phyloP scores from a whole-genome alignment of 2,113 vertebrate species.

The Plectropomus leopardus region DNA sequence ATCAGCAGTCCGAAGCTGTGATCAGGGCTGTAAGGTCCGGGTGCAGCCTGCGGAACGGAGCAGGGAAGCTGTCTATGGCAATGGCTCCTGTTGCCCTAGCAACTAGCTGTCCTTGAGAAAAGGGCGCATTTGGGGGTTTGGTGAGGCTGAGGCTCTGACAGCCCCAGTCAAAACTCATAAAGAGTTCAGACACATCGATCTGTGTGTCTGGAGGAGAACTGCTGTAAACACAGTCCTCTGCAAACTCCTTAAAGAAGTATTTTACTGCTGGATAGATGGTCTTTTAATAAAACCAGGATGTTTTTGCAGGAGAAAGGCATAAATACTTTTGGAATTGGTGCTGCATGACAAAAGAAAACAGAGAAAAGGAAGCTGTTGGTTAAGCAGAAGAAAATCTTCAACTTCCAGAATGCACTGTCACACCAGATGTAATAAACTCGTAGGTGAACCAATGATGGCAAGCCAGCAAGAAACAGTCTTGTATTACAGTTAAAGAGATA shows the following conservation, averaged over 20 bases:
- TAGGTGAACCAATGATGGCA: too few species aligned
- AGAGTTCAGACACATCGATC: constrained; percentile 55
- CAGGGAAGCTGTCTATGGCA: constrained; percentile 69
- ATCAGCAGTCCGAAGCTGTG: constrained; percentile 73
- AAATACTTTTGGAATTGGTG: too few species aligned
- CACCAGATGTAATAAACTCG: too few species aligned
- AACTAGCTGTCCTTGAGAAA: constrained; percentile 79
- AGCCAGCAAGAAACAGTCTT: too few species aligned
- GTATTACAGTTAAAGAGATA: too few species aligned
- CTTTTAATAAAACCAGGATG: too few species aligned
- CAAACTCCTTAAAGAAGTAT: constrained; percentile 30
- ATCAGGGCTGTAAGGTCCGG: constrained; percentile 61
- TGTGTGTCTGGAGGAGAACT: constrained; percentile 8
- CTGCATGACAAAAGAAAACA: too few species aligned
- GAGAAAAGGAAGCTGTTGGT: too few species aligned
- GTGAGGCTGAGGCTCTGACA: constrained; percentile 53
- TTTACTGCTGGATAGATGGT: too few species aligned
- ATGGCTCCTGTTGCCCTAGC: constrained; percentile 76
- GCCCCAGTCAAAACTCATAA: constrained; percentile 66
- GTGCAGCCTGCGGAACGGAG: constrained; percentile 75
- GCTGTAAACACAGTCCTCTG: constrained; percentile 38
- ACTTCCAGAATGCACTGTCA: too few species aligned
- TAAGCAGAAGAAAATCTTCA: too few species aligned
- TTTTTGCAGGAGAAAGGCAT: too few species aligned
- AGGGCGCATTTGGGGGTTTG: constrained; percentile 62